These are phyloP conservation scores for Sporophila hypoxantha DNA, from an alignment of 2,113 vertebrate genomes.

Conservation along the genomic window DNA sequence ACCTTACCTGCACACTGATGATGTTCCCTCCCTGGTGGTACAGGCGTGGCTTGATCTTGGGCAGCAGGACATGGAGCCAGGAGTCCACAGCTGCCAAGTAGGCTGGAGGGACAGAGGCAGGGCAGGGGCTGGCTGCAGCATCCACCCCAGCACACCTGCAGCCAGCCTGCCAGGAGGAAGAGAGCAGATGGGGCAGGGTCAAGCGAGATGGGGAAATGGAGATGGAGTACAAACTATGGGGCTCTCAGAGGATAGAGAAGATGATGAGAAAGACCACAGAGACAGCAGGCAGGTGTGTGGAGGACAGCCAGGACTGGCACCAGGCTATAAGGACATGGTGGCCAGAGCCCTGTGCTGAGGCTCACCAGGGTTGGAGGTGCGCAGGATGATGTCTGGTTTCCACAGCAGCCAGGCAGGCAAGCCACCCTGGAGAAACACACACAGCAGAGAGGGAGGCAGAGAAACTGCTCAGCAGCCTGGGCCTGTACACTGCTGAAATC, in stretches of 20 bases:
- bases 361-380: constrained; percentile 84
- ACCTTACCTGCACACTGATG: constrained; percentile 87
- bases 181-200: not conserved
- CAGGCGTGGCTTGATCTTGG: constrained; percentile 83
- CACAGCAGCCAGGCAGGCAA: constrained; percentile 90
- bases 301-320: not conserved
- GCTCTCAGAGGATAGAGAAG: not conserved
- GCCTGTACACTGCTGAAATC: not conserved
- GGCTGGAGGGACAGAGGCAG: constrained; percentile 63
- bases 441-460: not conserved
- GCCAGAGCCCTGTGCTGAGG: not conserved
- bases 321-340: not conserved
- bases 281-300: rapidly evolving
- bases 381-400: constrained; percentile 81
- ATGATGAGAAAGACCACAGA: not conserved
- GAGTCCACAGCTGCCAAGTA: constrained; percentile 84
- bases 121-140: not conserved
- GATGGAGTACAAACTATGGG: not conserved
- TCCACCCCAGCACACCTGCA: not conserved
- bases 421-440: constrained; percentile 77
- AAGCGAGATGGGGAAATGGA: rapidly evolving
- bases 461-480: not conserved
- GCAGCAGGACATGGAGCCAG: constrained; percentile 86
- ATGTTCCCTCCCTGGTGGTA: constrained; percentile 91
- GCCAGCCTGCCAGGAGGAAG: not conserved